Evolutionary conservation across 1,140 invertebrate species (phyloP), one percentile per base, ranked within the genome.

Genomic region (Drosophila lacteicornis): DNA sequence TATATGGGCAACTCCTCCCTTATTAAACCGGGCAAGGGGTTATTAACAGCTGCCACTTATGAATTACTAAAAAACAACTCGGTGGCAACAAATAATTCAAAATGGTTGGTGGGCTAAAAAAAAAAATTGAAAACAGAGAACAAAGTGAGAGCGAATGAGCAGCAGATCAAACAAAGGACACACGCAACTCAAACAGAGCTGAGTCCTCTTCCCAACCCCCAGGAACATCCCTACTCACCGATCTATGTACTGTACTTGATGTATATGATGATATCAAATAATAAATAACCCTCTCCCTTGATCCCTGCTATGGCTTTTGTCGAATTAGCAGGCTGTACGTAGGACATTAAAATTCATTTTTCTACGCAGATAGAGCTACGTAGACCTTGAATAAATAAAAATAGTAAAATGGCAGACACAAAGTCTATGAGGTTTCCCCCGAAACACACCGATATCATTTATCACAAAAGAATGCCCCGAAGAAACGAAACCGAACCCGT

Each of bases 11-110:
- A 76, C 71, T 42, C 42, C 19, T 55, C 19, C 36, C 51, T 40
- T 55, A 55, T 22, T 40, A 45, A 46, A 45, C 55, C 2, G 6
- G 5, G 17, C 3, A 40, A n/a, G 45, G 66, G 77, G 55, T 55
- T 55, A 49, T 69, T 55, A 75, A 62, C 84, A 88, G 79, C 85
- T 88, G 84, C 80, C 57, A 77, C 77, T 79, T 88, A 78, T 87
- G 65, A 88, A 78, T 88, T 88, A 77, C 75, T 56, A 56, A 68
- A 77, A 68, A 62, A 62, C 47, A 45, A 46, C 17, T 61, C 17
- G 36, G 9, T 65, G 47, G 65, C 58, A 84, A 68, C 63, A 79
- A 49, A 76, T 68, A 79, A 85, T 65, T 81, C 86, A 90, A 88
- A 88, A 90, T 88, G 86, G 85, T 62, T 57, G 45, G 33, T 57